Conservation (phyloP, 2,113 vertebrate species). For the Phalacrocorax aristotelis region DNA sequence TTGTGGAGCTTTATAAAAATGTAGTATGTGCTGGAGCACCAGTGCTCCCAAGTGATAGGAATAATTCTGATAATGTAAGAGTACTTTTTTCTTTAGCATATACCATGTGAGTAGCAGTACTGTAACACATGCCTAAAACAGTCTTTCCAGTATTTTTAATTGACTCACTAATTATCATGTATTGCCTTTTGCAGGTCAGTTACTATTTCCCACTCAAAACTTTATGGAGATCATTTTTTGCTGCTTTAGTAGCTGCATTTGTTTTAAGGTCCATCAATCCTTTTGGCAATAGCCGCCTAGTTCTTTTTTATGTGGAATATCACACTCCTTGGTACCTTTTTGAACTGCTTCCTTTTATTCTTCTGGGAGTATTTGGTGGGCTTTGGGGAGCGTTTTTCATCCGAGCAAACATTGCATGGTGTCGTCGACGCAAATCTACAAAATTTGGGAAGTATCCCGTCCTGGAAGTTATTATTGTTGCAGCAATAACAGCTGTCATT, state of each 20-base stretch:
- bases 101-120: background rate
- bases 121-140: background rate
- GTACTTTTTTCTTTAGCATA: background rate
- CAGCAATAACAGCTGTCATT: constrained; percentile 91
- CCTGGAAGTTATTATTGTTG: constrained; percentile 94
- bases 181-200: constrained; percentile 83
- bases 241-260: constrained; percentile 96
- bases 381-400: constrained; percentile 99
- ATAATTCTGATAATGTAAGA: background rate
- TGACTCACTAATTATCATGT: background rate
- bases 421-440: constrained; percentile 93
- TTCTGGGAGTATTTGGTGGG: constrained; percentile 95
- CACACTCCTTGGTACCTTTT: constrained; percentile 99
- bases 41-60: background rate
- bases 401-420: constrained; percentile 97
- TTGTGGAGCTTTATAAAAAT: background rate
- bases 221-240: constrained; percentile 97
- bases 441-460: constrained; percentile 96
- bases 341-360: constrained; percentile 97
- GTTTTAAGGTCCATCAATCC: constrained; percentile 98
- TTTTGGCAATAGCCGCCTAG: constrained; percentile 96
- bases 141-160: background rate
- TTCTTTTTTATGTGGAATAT: constrained; percentile 98
- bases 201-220: constrained; percentile 99
- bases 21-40: background rate